Base-by-base conservation (phyloP, 2,797 vertebrate genomes). In the Staurois parvus region DNA sequence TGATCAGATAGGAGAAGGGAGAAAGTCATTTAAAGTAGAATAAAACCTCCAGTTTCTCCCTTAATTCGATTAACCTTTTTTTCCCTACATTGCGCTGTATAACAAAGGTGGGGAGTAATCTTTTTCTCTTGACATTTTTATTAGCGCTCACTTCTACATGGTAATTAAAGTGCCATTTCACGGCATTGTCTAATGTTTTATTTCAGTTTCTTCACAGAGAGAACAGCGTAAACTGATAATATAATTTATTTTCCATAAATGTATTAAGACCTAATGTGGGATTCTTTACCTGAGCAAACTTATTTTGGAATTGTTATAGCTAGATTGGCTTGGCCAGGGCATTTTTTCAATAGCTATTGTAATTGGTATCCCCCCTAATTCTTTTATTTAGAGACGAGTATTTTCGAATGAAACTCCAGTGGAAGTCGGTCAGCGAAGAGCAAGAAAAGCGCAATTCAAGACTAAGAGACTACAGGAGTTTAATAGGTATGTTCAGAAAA, bases 371-470 rank as follows among this genome's bases (percentile, higher is more conserved):
- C 28, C 28, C 28, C 10, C 21, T 34, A 64, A 15, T 64, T 45
- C 13, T 68, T 52, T 45, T 59, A 64, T 92, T 72, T 88, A 99
- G 98, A 15, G 97, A 99, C 17, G 98, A 99, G 75, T 99, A 99
- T 93, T 99, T 99, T 93, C 95, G 95, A 90, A 99, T 99, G 98
- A 99, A 99, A 91, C 94, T 99, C 42, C 98, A 99, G 91, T 99
- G 98, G 98, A 99, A 99, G 77, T 99, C 98, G 0, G 93, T 99
- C 74, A 99, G 97, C 0, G 96, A 98, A 88, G 97, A 99, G 79
- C 98, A 98, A 89, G 98, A 99, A 92, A 97, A 94, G 87, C 96
- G 97, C 87, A 99, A 99, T 93, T 97, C 96, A 72, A 95, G 96
- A 82, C 91, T 99, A 87, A 94, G 97, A 90, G 98, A 99, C 90